These are phyloP conservation scores for Lophius americanus DNA, from an alignment of 2,797 vertebrate genomes.

Conservation along the genomic window DNA sequence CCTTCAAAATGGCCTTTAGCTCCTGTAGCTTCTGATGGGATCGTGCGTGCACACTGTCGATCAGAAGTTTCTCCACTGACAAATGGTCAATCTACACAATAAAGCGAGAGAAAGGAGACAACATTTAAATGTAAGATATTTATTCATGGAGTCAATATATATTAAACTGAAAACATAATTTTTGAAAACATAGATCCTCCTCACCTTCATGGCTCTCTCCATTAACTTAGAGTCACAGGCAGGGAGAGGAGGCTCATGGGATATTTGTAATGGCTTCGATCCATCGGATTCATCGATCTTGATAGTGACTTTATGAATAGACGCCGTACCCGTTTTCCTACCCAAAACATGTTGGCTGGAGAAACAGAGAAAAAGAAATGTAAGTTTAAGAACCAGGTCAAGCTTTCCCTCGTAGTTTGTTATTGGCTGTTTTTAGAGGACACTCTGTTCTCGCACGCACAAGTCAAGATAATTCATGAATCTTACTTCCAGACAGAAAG, in stretches of 20 bases:
- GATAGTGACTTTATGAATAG: conserved; percentile 96
- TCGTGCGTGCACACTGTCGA: conserved; percentile 96
- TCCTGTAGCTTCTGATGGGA: conserved; percentile 98
- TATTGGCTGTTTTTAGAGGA: background rate
- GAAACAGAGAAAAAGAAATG: conserved; percentile 6
- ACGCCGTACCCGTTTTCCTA: conserved; percentile 93
- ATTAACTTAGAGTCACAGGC: conserved; percentile 95
- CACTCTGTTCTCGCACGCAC: background rate
- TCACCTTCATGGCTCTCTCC: conserved; percentile 97
- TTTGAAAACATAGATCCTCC: background rate
- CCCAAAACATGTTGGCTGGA: conserved; percentile 95
- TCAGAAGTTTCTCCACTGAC: conserved; percentile 97
- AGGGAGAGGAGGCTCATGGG: conserved; percentile 96
- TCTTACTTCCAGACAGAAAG: conserved; percentile 98
- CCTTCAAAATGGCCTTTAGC: conserved; percentile 94
- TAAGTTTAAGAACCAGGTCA: background rate
- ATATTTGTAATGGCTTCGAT: conserved; percentile 98
- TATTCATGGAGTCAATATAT: background rate
- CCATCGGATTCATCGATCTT: conserved; percentile 96
- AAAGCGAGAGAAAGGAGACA: background rate
- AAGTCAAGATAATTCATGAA: background rate
- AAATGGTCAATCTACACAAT: conserved; percentile 93
- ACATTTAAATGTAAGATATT: background rate
- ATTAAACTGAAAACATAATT: background rate
- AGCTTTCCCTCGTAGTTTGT: background rate